These are phyloP conservation scores for Mycetomoellerius zeteki DNA, from an alignment of 1,140 invertebrate species.

Conservation along the genomic window DNA sequence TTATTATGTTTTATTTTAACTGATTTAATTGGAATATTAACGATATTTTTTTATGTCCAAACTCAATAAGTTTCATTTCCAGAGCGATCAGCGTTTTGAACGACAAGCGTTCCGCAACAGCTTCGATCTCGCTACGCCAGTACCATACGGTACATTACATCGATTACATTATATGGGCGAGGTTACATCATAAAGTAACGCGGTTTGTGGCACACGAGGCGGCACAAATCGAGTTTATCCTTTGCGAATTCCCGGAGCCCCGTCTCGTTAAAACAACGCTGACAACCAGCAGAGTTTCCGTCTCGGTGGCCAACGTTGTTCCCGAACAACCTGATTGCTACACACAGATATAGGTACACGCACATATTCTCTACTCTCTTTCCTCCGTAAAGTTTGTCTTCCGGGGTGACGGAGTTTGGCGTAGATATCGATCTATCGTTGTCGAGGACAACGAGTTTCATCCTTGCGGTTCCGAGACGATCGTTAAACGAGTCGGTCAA, in stretches of 20 bases:
- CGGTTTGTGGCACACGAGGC: conserved; percentile 45
- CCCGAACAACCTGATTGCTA: conserved; percentile 47
- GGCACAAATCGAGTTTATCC: conserved; percentile 63
- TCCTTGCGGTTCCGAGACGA: conserved; percentile 49
- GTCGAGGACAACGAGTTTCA: conserved; percentile 42
- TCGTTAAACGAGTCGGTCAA: conserved; percentile 52
- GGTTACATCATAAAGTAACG: conserved; percentile 59
- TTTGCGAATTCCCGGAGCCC: conserved; percentile 52
- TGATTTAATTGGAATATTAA: not conserved
- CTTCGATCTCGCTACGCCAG: conserved; percentile 1
- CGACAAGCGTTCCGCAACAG: conserved; percentile 11
- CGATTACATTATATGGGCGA: conserved; percentile 50
- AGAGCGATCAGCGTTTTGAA: not conserved
- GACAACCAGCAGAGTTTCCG: conserved; percentile 50
- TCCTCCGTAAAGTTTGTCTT: conserved; percentile 44
- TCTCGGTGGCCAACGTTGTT: conserved; percentile 53
- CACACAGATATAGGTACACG: not conserved
- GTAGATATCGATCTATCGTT: conserved; percentile 39
- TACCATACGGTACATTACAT: conserved; percentile 25
- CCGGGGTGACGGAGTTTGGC: conserved; percentile 43
- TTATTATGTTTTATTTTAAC: not conserved
- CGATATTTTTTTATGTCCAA: not conserved
- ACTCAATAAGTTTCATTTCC: not conserved
- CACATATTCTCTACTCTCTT: not conserved
- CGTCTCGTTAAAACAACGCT: conserved; percentile 54